Base-by-base conservation (phyloP, 1,140 invertebrate species). In the Zophobas morio region DNA sequence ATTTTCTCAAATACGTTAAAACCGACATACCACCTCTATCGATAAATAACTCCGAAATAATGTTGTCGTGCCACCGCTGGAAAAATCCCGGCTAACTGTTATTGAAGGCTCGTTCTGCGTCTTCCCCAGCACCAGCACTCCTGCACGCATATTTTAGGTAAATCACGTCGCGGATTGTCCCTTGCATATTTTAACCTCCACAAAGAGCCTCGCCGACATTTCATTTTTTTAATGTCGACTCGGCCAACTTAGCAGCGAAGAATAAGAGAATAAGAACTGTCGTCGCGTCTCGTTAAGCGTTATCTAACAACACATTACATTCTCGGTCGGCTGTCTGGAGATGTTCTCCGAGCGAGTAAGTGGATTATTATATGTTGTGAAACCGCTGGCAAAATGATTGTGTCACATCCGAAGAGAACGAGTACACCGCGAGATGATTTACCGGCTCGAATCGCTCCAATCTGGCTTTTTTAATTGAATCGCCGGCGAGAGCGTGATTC, bases 271-370 rank as follows among this genome's bases (percentile, higher is more conserved):
- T 39, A 39, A 36, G 56, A 66, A 66, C 60, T 66, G 60, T 66
- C 60, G 60, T 66, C 60, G 60, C 60, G 60, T 66, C 60, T 66
- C 60, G 60, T 66, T 66, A 66, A 66, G 60, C 60, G 60, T 66
- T 66, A 66, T 66, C 60, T 66, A 66, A 66, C 60, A 66, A 66
- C 60, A 66, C 60, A 66, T 66, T 66, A 66, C 60, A 66, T 66
- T 42, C 60, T 66, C 60, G 60, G 60, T 66, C 60, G 42, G 60
- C 40, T 66, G 60, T 66, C 60, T 66, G 60, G 34, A 37, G 60
- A 66, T 66, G 60, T 66, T 66, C 57, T 34, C 57, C 6, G 54
- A 35, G 20, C 56, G 56, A 32, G 60, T 66, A 66, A 66, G 60
- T 66, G 60, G 60, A 66, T 66, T 66, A 66, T 66, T 42, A 42